A percentile compares a stretch with the other conserved stretches of the same genome.
phyloP scores from a whole-genome alignment of 2,113 vertebrate genomes.

The Ancistrus triradiatus region DNA sequence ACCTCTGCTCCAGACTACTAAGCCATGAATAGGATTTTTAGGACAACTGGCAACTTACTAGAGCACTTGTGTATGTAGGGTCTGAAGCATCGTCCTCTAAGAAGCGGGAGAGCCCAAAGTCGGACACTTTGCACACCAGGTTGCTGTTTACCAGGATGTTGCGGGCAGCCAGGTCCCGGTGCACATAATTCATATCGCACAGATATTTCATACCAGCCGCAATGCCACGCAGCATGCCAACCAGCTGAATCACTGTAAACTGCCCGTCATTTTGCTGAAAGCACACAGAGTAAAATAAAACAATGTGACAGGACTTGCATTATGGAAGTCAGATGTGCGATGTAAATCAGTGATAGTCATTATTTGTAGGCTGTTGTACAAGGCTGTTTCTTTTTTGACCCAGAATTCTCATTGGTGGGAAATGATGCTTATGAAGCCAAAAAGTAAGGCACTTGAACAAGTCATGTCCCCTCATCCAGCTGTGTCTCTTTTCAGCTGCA shows the following conservation, averaged over 20 bases:
- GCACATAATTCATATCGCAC: conserved; percentile 94
- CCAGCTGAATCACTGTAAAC: conserved; percentile 95
- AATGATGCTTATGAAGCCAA: conserved; percentile 1
- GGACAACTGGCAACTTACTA: conserved; percentile 68
- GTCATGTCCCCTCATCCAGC: conserved; percentile 23
- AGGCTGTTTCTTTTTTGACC: not conserved
- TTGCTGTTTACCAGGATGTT: conserved; percentile 98
- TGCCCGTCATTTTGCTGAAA: conserved; percentile 92
- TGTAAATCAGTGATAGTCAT: no score
- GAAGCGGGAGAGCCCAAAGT: conserved; percentile 93
- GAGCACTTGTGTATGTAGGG: conserved; percentile 92
- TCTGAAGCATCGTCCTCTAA: conserved; percentile 93
- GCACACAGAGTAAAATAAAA: not conserved
- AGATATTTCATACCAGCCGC: conserved; percentile 94
- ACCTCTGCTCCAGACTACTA: not conserved
- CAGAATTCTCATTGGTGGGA: not conserved
- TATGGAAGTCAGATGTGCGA: no score
- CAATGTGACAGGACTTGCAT: not conserved
- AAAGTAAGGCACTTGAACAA: conserved; percentile 19
- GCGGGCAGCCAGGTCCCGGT: conserved; percentile 87
- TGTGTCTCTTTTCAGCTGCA: conserved; percentile 37
- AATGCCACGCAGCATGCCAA: conserved; percentile 93
- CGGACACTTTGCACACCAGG: conserved; percentile 93
- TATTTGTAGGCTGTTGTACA: no score
- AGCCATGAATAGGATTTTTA: not conserved